These are phyloP conservation scores for Lacanobia oleracea DNA, from an alignment of 2,888 invertebrate species.

Conservation along the genomic window DNA sequence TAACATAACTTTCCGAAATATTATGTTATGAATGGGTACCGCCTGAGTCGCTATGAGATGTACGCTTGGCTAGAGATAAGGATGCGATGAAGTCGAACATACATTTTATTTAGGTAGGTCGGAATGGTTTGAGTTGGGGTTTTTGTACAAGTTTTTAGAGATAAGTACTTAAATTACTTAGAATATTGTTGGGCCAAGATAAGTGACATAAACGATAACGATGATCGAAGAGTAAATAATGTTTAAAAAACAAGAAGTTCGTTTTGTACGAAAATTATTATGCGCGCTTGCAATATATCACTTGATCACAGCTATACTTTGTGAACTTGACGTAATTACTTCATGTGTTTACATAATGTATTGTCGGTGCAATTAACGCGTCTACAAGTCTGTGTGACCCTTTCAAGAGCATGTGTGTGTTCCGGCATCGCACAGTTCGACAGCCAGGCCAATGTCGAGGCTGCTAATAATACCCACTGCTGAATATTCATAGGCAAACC, in stretches of 20 bases:
- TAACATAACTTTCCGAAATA: not conserved
- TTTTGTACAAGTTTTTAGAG: not conserved
- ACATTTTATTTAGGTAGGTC: not conserved
- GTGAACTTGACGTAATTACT: constrained; percentile 55
- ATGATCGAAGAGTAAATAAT: not conserved
- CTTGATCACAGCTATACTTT: constrained; percentile 43
- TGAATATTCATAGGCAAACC: constrained; percentile 52
- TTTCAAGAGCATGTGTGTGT: constrained; percentile 60
- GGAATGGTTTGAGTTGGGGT: not conserved
- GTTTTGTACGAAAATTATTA: constrained; percentile 50
- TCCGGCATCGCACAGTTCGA: constrained; percentile 62
- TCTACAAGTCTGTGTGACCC: constrained; percentile 58
- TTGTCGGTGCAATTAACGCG: constrained; percentile 53
- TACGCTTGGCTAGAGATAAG: constrained; percentile 14
- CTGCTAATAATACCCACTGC: constrained; percentile 35
- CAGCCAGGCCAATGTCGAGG: constrained; percentile 69
- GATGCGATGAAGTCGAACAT: not conserved
- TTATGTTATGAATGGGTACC: not conserved
- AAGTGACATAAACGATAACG: not conserved
- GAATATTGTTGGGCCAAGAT: not conserved
- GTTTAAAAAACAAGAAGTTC: constrained; percentile 32
- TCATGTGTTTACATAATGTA: constrained; percentile 58
- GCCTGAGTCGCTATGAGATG: not conserved
- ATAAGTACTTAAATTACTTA: too few relatives aligned
- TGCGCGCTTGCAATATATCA: constrained; percentile 46